These are phyloP conservation scores for Chloroclysta siterata DNA, from an alignment of 2,888 invertebrate genomes.

Conservation along the genomic window DNA sequence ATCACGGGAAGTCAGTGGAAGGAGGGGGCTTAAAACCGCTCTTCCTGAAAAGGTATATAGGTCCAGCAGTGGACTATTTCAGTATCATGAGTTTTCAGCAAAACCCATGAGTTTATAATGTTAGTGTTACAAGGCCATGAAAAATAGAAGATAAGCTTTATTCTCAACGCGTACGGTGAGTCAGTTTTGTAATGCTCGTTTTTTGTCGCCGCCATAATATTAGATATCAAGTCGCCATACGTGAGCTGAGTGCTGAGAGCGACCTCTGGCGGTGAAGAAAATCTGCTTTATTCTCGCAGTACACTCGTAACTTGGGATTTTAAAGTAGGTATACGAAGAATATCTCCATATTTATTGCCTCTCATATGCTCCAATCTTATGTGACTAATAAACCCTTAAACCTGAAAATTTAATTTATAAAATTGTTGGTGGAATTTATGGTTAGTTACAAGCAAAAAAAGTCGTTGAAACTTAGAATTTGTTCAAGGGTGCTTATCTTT, in stretches of 20 bases:
- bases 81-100: too few species aligned
- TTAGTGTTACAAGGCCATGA: too few species aligned
- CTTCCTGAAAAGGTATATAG: too few species aligned
- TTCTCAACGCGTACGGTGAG: constrained; percentile 45
- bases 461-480: background rate
- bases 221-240: constrained; percentile 62
- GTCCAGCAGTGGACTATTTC: too few species aligned
- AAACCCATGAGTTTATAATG: too few species aligned
- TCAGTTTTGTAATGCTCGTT: constrained; percentile 55
- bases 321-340: constrained; percentile 18
- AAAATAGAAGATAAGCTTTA: constrained; percentile 22
- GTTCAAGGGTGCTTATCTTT: constrained; percentile 6
- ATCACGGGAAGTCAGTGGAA: too few species aligned
- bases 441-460: background rate
- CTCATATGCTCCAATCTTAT: background rate
- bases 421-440: too few species aligned
- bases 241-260: constrained; percentile 52
- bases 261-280: constrained; percentile 45
- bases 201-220: constrained; percentile 61
- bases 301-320: constrained; percentile 16
- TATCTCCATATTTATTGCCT: constrained; percentile 20
- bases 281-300: constrained; percentile 46
- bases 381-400: too few species aligned
- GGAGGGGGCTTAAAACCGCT: too few species aligned
- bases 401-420: too few species aligned